phyloP scores from a whole-genome alignment of 2,113 vertebrate genomes.

The Sinocyclocheilus maitianheensis region DNA sequence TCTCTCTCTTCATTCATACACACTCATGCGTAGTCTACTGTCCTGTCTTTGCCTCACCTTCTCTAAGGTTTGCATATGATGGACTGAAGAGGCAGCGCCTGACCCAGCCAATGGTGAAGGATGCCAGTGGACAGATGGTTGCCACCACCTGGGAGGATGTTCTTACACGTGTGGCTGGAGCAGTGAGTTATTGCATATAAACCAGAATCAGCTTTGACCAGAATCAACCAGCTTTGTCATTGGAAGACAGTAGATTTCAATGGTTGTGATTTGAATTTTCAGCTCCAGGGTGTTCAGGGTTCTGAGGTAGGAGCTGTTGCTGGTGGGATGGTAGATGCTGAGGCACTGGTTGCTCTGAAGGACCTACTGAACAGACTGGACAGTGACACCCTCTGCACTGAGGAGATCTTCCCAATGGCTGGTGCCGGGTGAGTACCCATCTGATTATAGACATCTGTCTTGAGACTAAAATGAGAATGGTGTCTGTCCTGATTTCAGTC shows the following conservation, averaged over 20 bases:
- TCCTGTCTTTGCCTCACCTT: not conserved
- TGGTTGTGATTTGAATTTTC: slow-evolving; percentile 48
- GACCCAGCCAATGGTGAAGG: slow-evolving; percentile 91
- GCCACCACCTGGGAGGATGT: slow-evolving; percentile 90
- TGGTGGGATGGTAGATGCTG: slow-evolving; percentile 93
- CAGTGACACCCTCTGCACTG: slow-evolving; percentile 91
- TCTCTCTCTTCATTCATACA: not conserved
- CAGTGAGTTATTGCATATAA: slow-evolving; percentile 76
- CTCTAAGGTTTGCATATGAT: slow-evolving; percentile 92
- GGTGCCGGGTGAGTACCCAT: slow-evolving; percentile 86
- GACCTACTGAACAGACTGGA: slow-evolving; percentile 90
- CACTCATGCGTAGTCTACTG: not conserved
- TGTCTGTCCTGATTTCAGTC: not conserved
- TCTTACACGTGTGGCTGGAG: slow-evolving; percentile 86
- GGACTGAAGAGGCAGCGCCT: slow-evolving; percentile 95
- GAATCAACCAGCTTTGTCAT: not conserved
- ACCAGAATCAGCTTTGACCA: not conserved
- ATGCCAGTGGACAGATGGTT: slow-evolving; percentile 85
- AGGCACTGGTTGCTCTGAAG: slow-evolving; percentile 89
- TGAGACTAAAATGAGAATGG: not conserved
- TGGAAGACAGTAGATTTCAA: not conserved
- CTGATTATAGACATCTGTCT: not conserved
- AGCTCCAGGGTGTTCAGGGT: slow-evolving; percentile 88
- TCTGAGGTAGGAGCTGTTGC: slow-evolving; percentile 85
- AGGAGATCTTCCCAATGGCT: slow-evolving; percentile 90